Percentiles rank a stretch among this genome's conserved stretches.
phyloP scores from a whole-genome alignment of 2,888 invertebrate species.

The Lagria hirta region DNA sequence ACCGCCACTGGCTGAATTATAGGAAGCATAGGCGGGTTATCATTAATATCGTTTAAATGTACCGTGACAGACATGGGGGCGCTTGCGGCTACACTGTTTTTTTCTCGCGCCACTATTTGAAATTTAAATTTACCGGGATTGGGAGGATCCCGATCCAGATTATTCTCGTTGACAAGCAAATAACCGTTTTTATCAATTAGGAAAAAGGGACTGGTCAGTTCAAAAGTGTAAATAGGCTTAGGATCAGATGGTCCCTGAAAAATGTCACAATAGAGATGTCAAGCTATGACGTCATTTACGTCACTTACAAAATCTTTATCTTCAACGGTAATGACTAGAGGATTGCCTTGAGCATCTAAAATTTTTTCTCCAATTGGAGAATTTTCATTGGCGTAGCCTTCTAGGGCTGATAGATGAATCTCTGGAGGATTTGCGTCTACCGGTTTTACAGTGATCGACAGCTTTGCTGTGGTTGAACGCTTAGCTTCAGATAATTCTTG shows the following conservation, averaged over 20 bases:
- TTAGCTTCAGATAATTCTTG: constrained; percentile 79
- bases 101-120: constrained; percentile 85
- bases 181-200: constrained; percentile 72
- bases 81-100: constrained; percentile 75
- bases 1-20: constrained; percentile 79
- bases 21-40: constrained; percentile 80
- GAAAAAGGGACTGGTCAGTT: constrained; percentile 82
- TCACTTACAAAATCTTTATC: constrained; percentile 81
- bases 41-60: constrained; percentile 78
- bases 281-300: constrained; percentile 6
- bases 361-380: constrained; percentile 83
- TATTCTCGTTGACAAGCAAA: constrained; percentile 78
- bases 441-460: constrained; percentile 79
- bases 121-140: constrained; percentile 82
- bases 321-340: constrained; percentile 73
- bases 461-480: constrained; percentile 79
- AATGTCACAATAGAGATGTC: neutral
- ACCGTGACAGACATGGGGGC: constrained; percentile 80
- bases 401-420: constrained; percentile 68
- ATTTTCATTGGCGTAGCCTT: constrained; percentile 83
- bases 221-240: constrained; percentile 77
- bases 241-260: constrained; percentile 76
- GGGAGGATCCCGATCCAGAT: constrained; percentile 84
- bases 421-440: constrained; percentile 85
- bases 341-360: constrained; percentile 63